Evolutionary conservation across 1,140 invertebrate species (phyloP), one percentile per base, ranked within the genome.

Genomic region (Adoxophyes honmai): DNA sequence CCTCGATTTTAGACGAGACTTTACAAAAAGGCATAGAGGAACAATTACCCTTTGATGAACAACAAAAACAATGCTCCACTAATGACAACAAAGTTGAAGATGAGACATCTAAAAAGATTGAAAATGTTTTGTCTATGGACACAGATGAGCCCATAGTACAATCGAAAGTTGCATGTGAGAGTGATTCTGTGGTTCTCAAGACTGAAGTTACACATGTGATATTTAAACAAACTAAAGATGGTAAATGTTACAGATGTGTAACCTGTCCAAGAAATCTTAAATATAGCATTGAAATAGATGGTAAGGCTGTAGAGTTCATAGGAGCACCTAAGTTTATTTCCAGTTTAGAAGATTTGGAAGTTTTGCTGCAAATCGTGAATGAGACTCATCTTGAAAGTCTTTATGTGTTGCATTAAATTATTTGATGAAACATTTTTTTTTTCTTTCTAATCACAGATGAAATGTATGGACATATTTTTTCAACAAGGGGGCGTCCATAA

Each of bases 291-390:
- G 76, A 86, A 58, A 65, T 90, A 51, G 73, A 84, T 42, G 84
- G 78, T 13, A 88, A 84, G 67, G 66, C 78, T 65, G 78, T 89
- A 21, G 83, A 89, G 64, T 79, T 90, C 51, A 62, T 89, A 57
- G 89, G 88, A 64, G 89, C 89, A 65, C 89, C 89, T 9, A 83
- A 89, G 67, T 81, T 73, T 66, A 87, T 90, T 60, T 74, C 80
- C 54, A 85, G 71, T 59, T 66, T 85, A 64, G 87, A 89, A 62
- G 89, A 90, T 64, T 72, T 90, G 59, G 66, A 89, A 75, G 81
- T 90, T 56, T 70, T 90, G 57, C 75, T 90, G 66, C 83, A 89
- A 71, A 90, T 90, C 66, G 89, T 90, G 51, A 81, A 90, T 70
- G 85, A 89, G 54, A 82, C 75, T 60, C 79, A 78, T 60, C 68